Evolutionary conservation across 2,113 vertebrate genomes (phyloP), one percentile per base, ranked within the genome.

Genomic region (Siphamia tubifer): DNA sequence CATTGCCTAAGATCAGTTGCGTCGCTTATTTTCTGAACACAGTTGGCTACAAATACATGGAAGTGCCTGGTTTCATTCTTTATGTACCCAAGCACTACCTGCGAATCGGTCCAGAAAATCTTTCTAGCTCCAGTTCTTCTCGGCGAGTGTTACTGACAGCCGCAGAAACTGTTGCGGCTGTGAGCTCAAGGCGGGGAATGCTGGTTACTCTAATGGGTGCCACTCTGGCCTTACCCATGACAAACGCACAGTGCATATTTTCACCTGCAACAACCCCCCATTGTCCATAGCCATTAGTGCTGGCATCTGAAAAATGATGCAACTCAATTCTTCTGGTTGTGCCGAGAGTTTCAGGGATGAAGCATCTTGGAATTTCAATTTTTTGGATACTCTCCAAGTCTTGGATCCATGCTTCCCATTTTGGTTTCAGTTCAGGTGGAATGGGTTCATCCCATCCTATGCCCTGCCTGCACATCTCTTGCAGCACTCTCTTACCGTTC

Each of bases 301-400:
- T 56, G 5, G 35, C 52, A 55, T 55, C 52, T 8, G 52, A 38
- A 17, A 55, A 55, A 28, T 55, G 34, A 55, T 54, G 53, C 24
- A 56, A 16, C 36, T 54, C 32, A 38, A 27, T 38, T 27, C 24
- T 27, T 24, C 38, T 30, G 31, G 24, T 38, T 4, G 9, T 42
- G 53, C n/a, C 53, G 6, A 40, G 0, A 16, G 39, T 13, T 10
- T 31, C n/a, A 11, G 54, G 52, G 3, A 42, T n/a, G 11, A 57
- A 7, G 17, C 23, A 57, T 31, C 38, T 57, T 39, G 24, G 35
- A 19, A 42, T 57, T 42, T 57, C 6, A 3, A 57, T 57, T 3
- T 42, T 58, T 44, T 43, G 19, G 23, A 58, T 38, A 12, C 23
- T 44, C 1, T 24, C 2, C 13, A 58, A 11, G 28, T 43, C 39